A percentile compares a stretch with the other conserved stretches of the same genome.
phyloP scores from a whole-genome alignment of 1,140 invertebrate species.

The Nixonia krombeini region DNA sequence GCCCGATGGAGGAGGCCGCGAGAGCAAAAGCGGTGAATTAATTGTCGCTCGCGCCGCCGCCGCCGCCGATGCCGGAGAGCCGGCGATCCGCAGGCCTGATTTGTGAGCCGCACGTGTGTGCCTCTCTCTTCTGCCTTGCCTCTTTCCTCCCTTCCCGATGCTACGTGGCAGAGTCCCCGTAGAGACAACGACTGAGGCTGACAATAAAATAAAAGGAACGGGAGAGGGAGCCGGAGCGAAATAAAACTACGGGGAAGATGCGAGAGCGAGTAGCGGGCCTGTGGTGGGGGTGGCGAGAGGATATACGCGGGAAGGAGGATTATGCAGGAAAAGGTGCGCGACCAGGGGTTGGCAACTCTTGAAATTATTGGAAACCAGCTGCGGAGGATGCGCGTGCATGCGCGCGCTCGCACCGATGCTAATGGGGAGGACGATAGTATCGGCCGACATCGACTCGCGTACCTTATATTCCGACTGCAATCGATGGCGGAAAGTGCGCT shows the following conservation, averaged over 20 bases:
- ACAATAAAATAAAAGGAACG: conserved; percentile 43
- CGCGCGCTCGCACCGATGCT: too few relatives aligned
- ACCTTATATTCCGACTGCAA: too few relatives aligned
- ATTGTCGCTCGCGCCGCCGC: conserved; percentile 67
- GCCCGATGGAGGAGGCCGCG: conserved; percentile 25
- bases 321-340: conserved; percentile 23
- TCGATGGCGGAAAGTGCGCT: too few relatives aligned
- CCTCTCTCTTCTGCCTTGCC: conserved; percentile 36
- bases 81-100: conserved; percentile 60
- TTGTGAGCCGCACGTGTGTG: conserved; percentile 65
- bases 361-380: conserved; percentile 8
- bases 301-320: conserved; percentile 28
- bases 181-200: conserved; percentile 37
- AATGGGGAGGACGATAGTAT: too few relatives aligned
- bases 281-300: conserved; percentile 26
- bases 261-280: conserved; percentile 24
- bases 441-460: too few relatives aligned
- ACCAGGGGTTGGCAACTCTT: conserved; percentile 23
- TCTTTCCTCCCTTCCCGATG: conserved; percentile 20
- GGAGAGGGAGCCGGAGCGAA: conserved; percentile 11
- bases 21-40: conserved; percentile 68
- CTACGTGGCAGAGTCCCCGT: conserved; percentile 41
- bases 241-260: conserved; percentile 30
- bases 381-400: too few relatives aligned
- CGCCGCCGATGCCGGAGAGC: conserved; percentile 47